Base-by-base conservation (phyloP, 1,140 invertebrate species). In the Ceratoteleas bidentatus region DNA sequence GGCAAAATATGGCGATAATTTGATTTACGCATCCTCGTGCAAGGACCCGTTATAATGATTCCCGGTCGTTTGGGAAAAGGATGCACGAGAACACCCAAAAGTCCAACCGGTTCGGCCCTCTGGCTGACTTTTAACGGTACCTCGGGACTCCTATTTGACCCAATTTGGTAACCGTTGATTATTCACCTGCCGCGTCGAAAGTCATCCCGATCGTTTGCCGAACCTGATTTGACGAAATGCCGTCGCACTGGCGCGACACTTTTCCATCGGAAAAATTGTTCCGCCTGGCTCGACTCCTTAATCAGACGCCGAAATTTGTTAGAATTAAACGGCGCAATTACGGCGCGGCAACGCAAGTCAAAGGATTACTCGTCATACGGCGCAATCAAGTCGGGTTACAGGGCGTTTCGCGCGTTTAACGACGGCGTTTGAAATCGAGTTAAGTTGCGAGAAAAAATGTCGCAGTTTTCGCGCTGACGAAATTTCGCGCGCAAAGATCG, bases 91-190 rank as follows among this genome's bases (percentile, higher is more conserved):
- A 64, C 75, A 66, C 56, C 79, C 79, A 81, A 81, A 81, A 76
- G 56, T 76, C 38, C 43, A 52, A 81, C 66, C 66, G 72, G 79
- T 76, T 68, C 38, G 69, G 47, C 56, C 24, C 36, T 75, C 47
- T 65, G 45, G 61, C 33, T 65, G 54, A 10, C 9, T 72, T 75
- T 75, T 81, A 81, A 81, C 79, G 79, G 79, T 81, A 81, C 5
- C 38, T 60, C 36, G 57, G 45, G 47, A 62, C 54, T 72, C 61
- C 72, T 81, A 76, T 75, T 70, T 57, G 65, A 66, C 79, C 72
- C 52, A 66, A 54, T 74, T 78, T 50, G 6, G 33, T 16, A 33
- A 6, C 65, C 9, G 24, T 75, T 43, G 52, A 64, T 54, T 66
- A 61, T 61, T 65, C 70, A 65, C 60, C 70, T 62, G 53, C 62